phyloP scores from a whole-genome alignment of 1,140 invertebrate species.

The Argopecten irradians region DNA sequence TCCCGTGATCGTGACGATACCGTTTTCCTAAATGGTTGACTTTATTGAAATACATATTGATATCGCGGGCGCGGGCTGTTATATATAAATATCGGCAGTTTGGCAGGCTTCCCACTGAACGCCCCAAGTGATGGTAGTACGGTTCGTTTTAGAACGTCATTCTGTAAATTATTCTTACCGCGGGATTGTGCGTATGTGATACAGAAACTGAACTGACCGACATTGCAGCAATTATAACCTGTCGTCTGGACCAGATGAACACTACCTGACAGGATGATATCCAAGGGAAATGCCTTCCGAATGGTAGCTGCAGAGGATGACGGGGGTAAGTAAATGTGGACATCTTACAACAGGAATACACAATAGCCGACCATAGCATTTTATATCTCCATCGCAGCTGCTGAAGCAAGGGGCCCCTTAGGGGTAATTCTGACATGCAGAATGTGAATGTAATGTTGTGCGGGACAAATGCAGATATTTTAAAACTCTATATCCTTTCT shows the following conservation, averaged over 20 bases:
- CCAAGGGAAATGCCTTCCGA: neutral
- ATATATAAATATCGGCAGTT: neutral
- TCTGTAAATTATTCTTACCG: neutral
- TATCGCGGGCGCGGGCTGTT: neutral
- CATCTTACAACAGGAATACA: neutral
- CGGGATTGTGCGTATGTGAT: neutral
- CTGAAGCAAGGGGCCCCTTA: conserved; percentile 13
- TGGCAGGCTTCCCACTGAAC: neutral
- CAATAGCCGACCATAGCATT: neutral
- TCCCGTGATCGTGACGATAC: neutral
- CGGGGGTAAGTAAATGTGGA: neutral
- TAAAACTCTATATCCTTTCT: too few species aligned
- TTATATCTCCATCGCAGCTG: neutral
- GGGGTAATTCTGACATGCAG: too few species aligned
- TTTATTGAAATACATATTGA: neutral
- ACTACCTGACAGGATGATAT: neutral
- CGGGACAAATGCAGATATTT: too few species aligned
- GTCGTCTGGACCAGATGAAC: neutral
- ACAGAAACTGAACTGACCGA: neutral
- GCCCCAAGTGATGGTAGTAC: neutral
- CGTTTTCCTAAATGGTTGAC: neutral
- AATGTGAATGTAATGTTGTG: too few species aligned
- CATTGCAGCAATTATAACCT: neutral
- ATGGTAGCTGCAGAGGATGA: neutral
- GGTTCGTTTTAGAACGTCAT: neutral